These are phyloP conservation scores for Gymnogyps californianus DNA, from an alignment of 2,113 vertebrate genomes.

Conservation along the genomic window DNA sequence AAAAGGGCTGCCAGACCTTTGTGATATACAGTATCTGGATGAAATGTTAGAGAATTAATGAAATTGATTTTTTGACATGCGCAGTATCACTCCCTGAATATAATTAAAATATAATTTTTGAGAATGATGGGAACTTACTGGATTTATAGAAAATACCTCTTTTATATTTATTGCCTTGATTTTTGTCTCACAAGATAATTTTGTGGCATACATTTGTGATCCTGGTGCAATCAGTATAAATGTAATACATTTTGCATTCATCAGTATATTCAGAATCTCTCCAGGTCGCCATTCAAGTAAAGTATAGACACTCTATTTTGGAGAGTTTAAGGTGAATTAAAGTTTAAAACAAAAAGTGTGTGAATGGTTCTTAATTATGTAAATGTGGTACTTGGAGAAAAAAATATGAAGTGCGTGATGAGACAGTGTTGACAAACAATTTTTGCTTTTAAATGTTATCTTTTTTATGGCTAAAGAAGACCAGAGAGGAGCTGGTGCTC, in stretches of 20 bases:
- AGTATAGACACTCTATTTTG: not conserved
- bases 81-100: not conserved
- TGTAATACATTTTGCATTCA: not conserved
- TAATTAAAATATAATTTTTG: constrained; percentile 9
- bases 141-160: not conserved
- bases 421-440: not conserved
- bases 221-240: not conserved
- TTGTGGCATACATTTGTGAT: not conserved
- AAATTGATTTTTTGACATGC: constrained; percentile 14
- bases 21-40: not conserved
- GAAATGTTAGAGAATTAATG: constrained; percentile 22
- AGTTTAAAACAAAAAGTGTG: not conserved
- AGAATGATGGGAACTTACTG: not conserved
- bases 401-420: not conserved
- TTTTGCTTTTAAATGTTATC: not conserved
- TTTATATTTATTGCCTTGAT: not conserved
- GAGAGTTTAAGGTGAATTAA: not conserved
- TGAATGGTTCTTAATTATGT: not conserved
- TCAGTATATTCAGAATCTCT: not conserved
- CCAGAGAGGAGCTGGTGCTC: not conserved
- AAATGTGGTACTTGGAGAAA: not conserved
- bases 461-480: not conserved
- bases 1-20: constrained; percentile 9
- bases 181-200: not conserved
- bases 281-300: not conserved